phyloP scores from a whole-genome alignment of 2,113 vertebrate genomes.

The Lampris megalopsis region DNA sequence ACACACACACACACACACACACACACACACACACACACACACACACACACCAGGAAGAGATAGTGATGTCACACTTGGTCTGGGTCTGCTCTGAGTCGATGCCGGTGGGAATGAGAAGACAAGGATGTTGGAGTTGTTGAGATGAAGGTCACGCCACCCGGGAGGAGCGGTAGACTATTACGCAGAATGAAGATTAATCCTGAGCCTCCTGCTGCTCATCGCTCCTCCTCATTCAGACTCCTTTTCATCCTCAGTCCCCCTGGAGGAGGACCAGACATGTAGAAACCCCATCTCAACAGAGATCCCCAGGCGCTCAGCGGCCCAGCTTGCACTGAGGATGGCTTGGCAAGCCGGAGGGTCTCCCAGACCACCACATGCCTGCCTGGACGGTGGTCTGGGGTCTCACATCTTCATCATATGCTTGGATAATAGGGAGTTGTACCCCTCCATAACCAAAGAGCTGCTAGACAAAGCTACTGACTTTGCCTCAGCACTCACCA shows the following conservation, averaged over 20 bases:
- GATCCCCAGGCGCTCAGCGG: too few relatives aligned
- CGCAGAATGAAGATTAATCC: slow-evolving; percentile 65
- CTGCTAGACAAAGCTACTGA: too few relatives aligned
- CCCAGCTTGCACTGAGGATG: too few relatives aligned
- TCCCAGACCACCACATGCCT: too few relatives aligned
- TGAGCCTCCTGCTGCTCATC: slow-evolving; percentile 49
- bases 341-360: too few relatives aligned
- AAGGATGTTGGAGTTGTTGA: slow-evolving; percentile 70
- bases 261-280: slow-evolving; percentile 36
- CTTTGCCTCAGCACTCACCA: too few relatives aligned
- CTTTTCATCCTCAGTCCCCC: slow-evolving; percentile 11
- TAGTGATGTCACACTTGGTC: slow-evolving; percentile 12
- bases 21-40: slow-evolving; percentile 15
- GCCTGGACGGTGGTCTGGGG: too few relatives aligned
- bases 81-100: slow-evolving; percentile 41
- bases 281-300: neutral
- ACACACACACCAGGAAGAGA: slow-evolving; percentile 34
- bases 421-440: too few relatives aligned
- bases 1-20: slow-evolving; percentile 21
- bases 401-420: too few relatives aligned
- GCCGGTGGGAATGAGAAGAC: slow-evolving; percentile 67
- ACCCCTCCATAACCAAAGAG: too few relatives aligned
- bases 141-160: slow-evolving; percentile 68
- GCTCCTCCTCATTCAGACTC: slow-evolving; percentile 41
- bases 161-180: slow-evolving; percentile 59